phyloP scores from a whole-genome alignment of 2,888 invertebrate genomes.

The Hirtodrosophila duncani region DNA sequence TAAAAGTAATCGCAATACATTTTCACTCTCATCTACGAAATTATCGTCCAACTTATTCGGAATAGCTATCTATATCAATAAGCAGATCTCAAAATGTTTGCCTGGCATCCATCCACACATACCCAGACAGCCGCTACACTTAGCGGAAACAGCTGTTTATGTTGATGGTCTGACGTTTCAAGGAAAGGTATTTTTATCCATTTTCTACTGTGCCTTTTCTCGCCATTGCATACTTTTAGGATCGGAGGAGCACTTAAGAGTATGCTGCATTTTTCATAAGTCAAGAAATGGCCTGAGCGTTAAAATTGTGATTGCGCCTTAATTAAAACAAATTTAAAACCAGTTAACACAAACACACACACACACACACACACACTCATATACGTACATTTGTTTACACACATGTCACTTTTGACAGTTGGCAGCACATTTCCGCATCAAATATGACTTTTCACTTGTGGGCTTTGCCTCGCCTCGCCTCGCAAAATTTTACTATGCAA shows the following conservation, averaged over 20 bases:
- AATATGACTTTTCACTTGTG: conserved; percentile 54
- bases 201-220: conserved; percentile 32
- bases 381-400: conserved; percentile 7
- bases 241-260: conserved; percentile 63
- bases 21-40: no score
- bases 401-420: conserved; percentile 26
- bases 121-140: conserved; percentile 43
- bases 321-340: conserved; percentile 72
- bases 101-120: neutral
- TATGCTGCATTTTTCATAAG: conserved; percentile 62
- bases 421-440: conserved; percentile 61
- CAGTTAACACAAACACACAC: conserved; percentile 51
- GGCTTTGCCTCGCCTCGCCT: conserved; percentile 7
- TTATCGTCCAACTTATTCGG: no score
- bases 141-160: conserved; percentile 71
- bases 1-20: no score
- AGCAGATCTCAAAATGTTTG: no score
- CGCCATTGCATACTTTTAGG: conserved; percentile 57
- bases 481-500: conserved; percentile 64
- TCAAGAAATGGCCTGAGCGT: conserved; percentile 1
- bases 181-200: conserved; percentile 44
- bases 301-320: conserved; percentile 48
- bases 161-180: conserved; percentile 31
- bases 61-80: no score
- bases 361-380: conserved; percentile 12